Base-by-base conservation (phyloP, 2,888 invertebrate genomes). In the Cheilosia pagana region DNA sequence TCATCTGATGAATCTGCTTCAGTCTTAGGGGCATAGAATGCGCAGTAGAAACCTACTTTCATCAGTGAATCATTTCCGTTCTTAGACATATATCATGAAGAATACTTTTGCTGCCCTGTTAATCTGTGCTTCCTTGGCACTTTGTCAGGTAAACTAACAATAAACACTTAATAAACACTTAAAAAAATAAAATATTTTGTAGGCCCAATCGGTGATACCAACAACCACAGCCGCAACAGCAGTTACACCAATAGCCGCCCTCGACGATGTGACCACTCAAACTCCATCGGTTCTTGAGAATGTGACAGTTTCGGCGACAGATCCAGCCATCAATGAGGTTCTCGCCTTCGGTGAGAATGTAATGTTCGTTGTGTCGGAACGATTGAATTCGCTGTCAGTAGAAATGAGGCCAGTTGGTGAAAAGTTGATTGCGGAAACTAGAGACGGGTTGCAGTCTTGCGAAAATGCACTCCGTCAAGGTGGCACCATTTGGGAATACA, bases 401-500 rank as follows among this genome's bases (percentile, higher is more conserved):
- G 57, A 50, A 28, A 45, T 53, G 62, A 25, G 21, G 45, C 19
- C 45, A n/a, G 50, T 19, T 59, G 78, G 82, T 1, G 68, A 78
- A 12, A 68, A 62, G 21, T 39, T 83, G 12, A n/a, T 83, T 1
- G 60, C 25, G 2, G 78, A 83, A 35, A 62, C 78, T 1, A 43
- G 41, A 45, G 62, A 78, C 1, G 82, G 68, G 2, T 1, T 83
- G 16, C 19, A 68, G 10, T 19, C 48, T 0, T 83, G 82, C 16
- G 82, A 74, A 21, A 63, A 39, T 25, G n/a, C 28, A 1, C 43
- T 78, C 2, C 55, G 68, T 12, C 31, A 62, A 31, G 68, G n/a
- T 28, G 82, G 82, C 10, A 57, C 12, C 25, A 57, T 74, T 59
- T 74, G 72, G 67, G 72, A 83, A 14, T 83, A 83, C n/a, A 74